A percentile compares a stretch with the other conserved stretches of the same genome.
Evolutionary conservation across 2,888 invertebrate species (phyloP).

Genomic region (Elysia crispata): DNA sequence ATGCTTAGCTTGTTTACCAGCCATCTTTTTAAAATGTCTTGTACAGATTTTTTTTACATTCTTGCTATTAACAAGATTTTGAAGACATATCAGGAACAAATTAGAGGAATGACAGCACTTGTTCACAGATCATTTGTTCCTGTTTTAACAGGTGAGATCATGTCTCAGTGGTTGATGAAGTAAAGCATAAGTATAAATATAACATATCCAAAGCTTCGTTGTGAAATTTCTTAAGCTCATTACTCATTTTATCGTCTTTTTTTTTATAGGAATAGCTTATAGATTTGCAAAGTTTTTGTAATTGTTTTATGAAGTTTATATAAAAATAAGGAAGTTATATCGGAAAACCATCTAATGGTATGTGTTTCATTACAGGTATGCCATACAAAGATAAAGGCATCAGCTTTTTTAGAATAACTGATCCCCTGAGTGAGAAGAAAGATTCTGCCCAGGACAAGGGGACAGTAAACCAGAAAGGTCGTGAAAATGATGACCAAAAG

Average conservation of each 20-base stretch:
- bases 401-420: background rate
- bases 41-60: background rate
- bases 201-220: no score
- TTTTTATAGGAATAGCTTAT: no score
- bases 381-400: slow-evolving; percentile 1
- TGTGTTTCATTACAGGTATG: background rate
- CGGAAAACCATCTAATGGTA: slow-evolving; percentile 1
- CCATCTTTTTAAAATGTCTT: no score
- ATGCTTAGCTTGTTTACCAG: no score
- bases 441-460: background rate
- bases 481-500: slow-evolving; percentile 18
- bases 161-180: no score
- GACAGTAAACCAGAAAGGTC: slow-evolving; percentile 1
- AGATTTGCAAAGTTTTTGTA: no score
- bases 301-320: no score
- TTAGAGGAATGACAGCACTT: slow-evolving; percentile 32
- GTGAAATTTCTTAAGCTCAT: no score
- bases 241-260: no score
- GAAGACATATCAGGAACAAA: slow-evolving; percentile 24
- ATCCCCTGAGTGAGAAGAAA: slow-evolving; percentile 5
- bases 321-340: no score
- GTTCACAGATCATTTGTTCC: slow-evolving; percentile 31
- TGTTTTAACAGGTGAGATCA: background rate
- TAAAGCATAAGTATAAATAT: no score
- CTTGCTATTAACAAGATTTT: background rate